Evolutionary conservation across 2,113 vertebrate species (phyloP).

Genomic region (Oryzias curvinotus): DNA sequence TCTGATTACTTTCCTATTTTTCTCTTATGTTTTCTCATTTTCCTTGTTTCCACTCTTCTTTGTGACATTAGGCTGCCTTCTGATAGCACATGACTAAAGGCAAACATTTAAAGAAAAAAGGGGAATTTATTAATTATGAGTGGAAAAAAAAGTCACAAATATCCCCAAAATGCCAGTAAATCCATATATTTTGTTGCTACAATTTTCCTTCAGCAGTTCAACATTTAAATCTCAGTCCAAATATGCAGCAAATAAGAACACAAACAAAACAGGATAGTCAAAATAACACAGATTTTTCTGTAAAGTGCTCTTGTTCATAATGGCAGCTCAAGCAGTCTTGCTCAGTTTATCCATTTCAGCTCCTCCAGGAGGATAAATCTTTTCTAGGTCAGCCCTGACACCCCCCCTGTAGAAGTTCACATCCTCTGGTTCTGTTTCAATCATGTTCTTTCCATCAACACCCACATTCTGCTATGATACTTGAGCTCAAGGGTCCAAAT

Average conservation of each 20-base stretch:
- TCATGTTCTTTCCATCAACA: neutral
- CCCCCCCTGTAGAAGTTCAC: neutral
- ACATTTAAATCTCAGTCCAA: no score
- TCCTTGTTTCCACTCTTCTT: neutral
- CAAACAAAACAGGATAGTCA: neutral
- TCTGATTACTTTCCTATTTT: neutral
- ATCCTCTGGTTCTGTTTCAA: neutral
- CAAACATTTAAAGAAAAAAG: no score
- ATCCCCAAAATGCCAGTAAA: neutral
- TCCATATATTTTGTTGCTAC: neutral
- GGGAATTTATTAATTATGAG: neutral
- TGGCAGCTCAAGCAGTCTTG: neutral
- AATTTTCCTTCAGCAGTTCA: no score
- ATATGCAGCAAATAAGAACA: no score
- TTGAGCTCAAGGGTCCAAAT: neutral
- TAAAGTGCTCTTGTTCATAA: neutral
- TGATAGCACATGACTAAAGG: no score
- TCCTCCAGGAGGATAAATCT: neutral
- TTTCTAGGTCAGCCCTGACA: no score
- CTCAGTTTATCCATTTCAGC: no score
- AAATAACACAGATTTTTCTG: neutral
- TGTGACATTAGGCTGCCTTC: conserved; percentile 1
- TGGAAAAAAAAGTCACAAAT: neutral
- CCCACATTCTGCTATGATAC: neutral
- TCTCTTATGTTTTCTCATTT: neutral